These are phyloP conservation scores for Crax fasciolata DNA, from an alignment of 2,797 vertebrate species.

Conservation along the genomic window DNA sequence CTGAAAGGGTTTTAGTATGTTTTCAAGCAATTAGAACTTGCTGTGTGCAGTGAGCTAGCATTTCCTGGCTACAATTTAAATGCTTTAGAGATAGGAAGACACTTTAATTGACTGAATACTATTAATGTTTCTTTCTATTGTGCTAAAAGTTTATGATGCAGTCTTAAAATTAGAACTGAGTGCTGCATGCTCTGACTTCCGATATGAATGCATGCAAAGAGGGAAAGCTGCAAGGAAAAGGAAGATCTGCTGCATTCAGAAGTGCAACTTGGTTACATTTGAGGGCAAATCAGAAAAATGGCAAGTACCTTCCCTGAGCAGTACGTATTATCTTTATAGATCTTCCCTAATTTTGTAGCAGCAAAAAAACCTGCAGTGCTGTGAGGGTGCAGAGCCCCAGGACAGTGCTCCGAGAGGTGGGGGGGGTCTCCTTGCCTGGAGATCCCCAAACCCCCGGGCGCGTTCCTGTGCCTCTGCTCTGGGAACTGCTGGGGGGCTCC, in stretches of 20 bases:
- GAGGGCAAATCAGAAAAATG: background rate
- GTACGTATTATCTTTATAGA: no score
- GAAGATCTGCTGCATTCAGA: background rate
- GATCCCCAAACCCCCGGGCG: no score
- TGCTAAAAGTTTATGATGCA: background rate
- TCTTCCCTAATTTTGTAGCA: background rate
- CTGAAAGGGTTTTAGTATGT: background rate
- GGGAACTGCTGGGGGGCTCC: no score
- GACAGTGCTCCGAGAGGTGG: no score
- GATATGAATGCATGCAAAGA: background rate
- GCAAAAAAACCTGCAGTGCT: no score
- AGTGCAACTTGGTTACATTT: background rate
- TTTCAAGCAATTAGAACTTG: background rate
- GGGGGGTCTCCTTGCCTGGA: no score
- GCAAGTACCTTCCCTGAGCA: accelerated
- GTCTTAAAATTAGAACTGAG: background rate
- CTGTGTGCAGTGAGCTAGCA: background rate
- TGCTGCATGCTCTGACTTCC: background rate
- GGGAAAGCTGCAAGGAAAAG: background rate
- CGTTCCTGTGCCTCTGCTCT: no score
- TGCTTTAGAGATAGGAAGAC: background rate
- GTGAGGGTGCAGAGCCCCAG: no score
- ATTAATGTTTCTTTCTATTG: background rate
- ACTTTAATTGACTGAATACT: background rate
- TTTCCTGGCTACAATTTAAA: background rate